phyloP scores from a whole-genome alignment of 2,113 vertebrate genomes.

The Neogale vison region DNA sequence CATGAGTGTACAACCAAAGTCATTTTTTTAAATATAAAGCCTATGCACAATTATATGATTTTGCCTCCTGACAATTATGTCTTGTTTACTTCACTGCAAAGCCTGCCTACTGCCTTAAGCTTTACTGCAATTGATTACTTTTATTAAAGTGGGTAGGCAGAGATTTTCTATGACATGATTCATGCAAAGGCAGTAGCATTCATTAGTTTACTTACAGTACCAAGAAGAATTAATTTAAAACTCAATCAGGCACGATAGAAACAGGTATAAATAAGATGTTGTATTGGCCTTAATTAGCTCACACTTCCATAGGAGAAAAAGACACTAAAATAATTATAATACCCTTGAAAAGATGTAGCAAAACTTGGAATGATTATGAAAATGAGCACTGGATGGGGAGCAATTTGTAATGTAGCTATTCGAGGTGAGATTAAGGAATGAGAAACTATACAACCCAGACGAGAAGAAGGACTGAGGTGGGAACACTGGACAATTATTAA shows the following conservation, averaged over 20 bases:
- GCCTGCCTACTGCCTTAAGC: neutral
- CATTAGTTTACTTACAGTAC: slow-evolving; percentile 1
- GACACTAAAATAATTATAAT: neutral
- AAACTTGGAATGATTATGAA: neutral
- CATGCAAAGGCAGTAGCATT: neutral
- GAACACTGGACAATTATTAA: neutral
- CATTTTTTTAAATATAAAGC: neutral
- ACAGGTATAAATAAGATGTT: neutral
- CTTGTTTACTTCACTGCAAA: neutral
- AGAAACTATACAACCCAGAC: neutral
- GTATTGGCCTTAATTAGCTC: neutral
- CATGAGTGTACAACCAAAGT: neutral
- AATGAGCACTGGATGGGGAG: neutral
- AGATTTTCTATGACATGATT: neutral
- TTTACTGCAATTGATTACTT: neutral
- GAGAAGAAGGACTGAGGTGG: too few species aligned
- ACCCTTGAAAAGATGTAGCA: neutral
- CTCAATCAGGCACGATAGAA: neutral
- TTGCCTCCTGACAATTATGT: neutral
- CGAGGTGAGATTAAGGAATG: neutral
- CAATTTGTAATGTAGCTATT: neutral
- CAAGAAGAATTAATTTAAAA: slow-evolving; percentile 45
- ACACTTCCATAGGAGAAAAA: neutral
- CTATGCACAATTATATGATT: neutral
- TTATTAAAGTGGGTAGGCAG: neutral